Evolutionary conservation across 2,797 vertebrate species (phyloP).

Genomic region (Tadarida brasiliensis): DNA sequence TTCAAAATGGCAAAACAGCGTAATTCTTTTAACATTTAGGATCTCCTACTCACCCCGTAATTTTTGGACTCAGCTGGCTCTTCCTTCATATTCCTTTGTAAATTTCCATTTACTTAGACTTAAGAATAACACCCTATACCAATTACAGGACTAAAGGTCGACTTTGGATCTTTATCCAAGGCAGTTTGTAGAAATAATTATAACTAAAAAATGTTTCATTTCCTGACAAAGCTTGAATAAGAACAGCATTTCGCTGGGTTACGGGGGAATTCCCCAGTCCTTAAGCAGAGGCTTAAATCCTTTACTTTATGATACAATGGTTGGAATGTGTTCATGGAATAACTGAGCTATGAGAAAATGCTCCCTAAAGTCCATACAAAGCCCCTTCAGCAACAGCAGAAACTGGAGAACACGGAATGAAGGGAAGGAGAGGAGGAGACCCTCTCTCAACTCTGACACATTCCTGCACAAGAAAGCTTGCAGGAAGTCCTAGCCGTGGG

Average conservation of each 20-base stretch:
- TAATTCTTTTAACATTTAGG: neutral
- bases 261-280: neutral
- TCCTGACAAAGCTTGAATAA: constrained; percentile 42
- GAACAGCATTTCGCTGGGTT: neutral
- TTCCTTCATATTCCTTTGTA: constrained; percentile 1
- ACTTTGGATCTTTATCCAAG: constrained; percentile 26
- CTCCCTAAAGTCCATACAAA: neutral
- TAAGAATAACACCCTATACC: neutral
- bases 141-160: neutral
- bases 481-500: neutral
- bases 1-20: neutral
- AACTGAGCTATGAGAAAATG: constrained; percentile 26
- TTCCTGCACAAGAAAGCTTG: neutral
- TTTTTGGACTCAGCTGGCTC: neutral
- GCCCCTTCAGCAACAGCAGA: neutral
- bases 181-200: constrained; percentile 49
- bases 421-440: neutral
- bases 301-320: neutral
- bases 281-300: constrained; percentile 34
- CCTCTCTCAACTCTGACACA: neutral
- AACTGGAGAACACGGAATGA: neutral
- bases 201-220: neutral
- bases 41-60: neutral
- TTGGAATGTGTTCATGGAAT: neutral
- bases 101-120: neutral